Conservation (phyloP, 2,797 vertebrate species). For the Phataginus tetradactyla region DNA sequence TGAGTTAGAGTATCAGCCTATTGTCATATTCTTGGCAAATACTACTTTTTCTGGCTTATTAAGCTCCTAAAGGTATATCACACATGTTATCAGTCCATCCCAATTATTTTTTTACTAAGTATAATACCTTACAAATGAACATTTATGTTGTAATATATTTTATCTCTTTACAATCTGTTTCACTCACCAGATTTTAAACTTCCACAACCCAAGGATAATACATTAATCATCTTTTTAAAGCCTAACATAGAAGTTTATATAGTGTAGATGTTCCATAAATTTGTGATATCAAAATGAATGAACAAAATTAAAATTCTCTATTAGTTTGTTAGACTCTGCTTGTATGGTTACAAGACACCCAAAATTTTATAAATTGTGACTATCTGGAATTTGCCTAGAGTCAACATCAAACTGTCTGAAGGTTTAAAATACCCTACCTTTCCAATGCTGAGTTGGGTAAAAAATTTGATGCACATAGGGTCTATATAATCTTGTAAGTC, state of each 20-base stretch:
- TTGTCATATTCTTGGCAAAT: background rate
- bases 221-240: constrained; percentile 2
- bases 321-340: background rate
- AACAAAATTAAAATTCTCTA: background rate
- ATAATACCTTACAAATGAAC: background rate
- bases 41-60: background rate
- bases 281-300: constrained; percentile 7
- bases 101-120: constrained; percentile 30
- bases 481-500: background rate
- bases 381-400: background rate
- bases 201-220: background rate
- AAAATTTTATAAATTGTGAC: background rate
- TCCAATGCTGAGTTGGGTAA: background rate
- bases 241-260: background rate
- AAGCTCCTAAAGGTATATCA: background rate
- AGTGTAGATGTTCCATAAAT: background rate
- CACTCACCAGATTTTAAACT: constrained; percentile 13
- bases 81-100: background rate
- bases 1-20: background rate
- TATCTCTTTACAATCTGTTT: constrained; percentile 36
- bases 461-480: background rate
- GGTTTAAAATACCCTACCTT: background rate
- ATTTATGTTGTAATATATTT: background rate
- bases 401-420: background rate
- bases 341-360: background rate